Evolutionary conservation across 2,888 invertebrate species (phyloP).

Genomic region (Athripsodes cinereus): DNA sequence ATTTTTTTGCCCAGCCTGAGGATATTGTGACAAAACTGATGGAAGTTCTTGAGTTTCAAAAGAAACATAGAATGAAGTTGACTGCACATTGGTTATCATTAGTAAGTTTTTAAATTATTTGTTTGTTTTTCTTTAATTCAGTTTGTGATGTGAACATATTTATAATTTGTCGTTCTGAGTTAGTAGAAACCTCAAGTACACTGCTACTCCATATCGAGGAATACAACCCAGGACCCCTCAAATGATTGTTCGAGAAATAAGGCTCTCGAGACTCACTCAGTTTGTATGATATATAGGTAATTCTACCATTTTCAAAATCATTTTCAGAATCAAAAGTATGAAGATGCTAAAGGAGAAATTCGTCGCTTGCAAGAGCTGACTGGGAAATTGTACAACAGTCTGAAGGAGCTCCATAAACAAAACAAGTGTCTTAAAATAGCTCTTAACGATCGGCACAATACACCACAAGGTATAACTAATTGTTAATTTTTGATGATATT

Average conservation of each 20-base stretch:
- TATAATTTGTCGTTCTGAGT: too few relatives aligned
- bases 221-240: too few relatives aligned
- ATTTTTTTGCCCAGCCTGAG: slow-evolving; percentile 49
- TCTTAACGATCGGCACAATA: background rate
- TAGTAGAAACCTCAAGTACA: too few relatives aligned
- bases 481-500: too few relatives aligned
- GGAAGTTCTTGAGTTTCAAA: slow-evolving; percentile 47
- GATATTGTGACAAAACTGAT: slow-evolving; percentile 45
- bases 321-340: slow-evolving; percentile 44
- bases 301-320: too few relatives aligned
- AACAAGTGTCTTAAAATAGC: slow-evolving; percentile 20
- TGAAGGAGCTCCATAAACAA: slow-evolving; percentile 34
- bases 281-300: too few relatives aligned
- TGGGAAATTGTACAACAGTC: slow-evolving; percentile 42
- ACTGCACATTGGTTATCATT: slow-evolving; percentile 46
- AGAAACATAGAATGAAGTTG: slow-evolving; percentile 44
- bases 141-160: too few relatives aligned
- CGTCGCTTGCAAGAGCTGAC: slow-evolving; percentile 43
- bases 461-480: background rate
- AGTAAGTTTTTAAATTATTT: slow-evolving; percentile 32
- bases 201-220: too few relatives aligned
- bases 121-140: too few relatives aligned
- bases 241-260: too few relatives aligned
- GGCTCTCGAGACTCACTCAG: too few relatives aligned
- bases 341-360: slow-evolving; percentile 39